These are phyloP conservation scores for Pegoplata infirma DNA, from an alignment of 2,888 invertebrate species.

Conservation along the genomic window DNA sequence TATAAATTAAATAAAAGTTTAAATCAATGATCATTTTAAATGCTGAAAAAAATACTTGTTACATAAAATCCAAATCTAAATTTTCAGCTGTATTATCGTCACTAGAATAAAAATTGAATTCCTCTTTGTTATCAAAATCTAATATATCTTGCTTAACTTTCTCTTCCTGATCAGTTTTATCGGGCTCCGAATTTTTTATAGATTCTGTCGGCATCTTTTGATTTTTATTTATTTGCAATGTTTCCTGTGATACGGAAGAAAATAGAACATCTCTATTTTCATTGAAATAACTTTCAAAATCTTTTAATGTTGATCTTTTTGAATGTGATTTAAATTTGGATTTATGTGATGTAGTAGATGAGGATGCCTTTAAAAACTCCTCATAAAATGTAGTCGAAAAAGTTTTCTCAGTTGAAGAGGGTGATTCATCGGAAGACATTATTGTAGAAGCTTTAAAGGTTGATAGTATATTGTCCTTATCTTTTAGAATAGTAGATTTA, in stretches of 20 bases:
- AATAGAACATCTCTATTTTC: slow-evolving; percentile 9
- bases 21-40: no score
- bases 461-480: neutral
- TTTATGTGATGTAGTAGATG: neutral
- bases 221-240: neutral
- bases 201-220: no score
- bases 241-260: neutral
- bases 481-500: neutral
- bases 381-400: slow-evolving; percentile 31
- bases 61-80: slow-evolving; percentile 44
- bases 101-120: slow-evolving; percentile 36
- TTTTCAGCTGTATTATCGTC: slow-evolving; percentile 30
- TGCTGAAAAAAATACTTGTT: no score
- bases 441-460: neutral
- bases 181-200: neutral
- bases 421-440: neutral
- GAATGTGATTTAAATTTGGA: neutral
- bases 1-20: no score
- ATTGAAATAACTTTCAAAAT: slow-evolving; percentile 19
- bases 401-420: neutral
- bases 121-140: slow-evolving; percentile 27
- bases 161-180: no score
- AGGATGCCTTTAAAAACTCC: slow-evolving; percentile 9
- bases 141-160: slow-evolving; percentile 13
- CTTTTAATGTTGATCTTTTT: neutral